A percentile compares a stretch with the other conserved stretches of the same genome.
Conservation (phyloP, 2,797 vertebrate genomes). For the Cynodonichthys magdalenae region DNA sequence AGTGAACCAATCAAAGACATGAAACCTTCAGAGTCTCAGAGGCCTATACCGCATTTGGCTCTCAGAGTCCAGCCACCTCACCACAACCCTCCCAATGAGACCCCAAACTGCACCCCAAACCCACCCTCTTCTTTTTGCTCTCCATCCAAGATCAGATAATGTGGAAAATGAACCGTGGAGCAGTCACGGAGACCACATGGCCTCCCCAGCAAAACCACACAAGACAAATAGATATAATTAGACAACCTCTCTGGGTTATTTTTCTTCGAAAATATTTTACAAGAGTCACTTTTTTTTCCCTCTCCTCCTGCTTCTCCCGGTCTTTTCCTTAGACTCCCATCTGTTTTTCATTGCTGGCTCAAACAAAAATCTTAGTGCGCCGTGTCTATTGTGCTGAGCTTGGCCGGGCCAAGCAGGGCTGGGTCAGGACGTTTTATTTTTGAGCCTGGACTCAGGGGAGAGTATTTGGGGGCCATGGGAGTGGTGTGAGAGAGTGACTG, state of each 20-base stretch:
- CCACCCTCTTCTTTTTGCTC: conserved; percentile 60
- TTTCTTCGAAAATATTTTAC: conserved; percentile 90
- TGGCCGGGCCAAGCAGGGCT: conserved; percentile 54
- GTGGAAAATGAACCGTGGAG: conserved; percentile 80
- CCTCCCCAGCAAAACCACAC: conserved; percentile 77
- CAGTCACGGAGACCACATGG: conserved; percentile 75
- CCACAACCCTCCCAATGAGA: conserved; percentile 56
- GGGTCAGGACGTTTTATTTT: conserved; percentile 66
- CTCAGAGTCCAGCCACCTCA: conserved; percentile 41
- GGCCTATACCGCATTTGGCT: conserved; percentile 49
- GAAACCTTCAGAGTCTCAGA: conserved; percentile 46
- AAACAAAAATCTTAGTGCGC: conserved; percentile 80
- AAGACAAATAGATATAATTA: conserved; percentile 83
- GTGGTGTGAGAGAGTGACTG: conserved; percentile 75
- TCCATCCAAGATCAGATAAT: conserved; percentile 76
- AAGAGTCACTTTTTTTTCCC: conserved; percentile 80
- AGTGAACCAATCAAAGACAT: conserved; percentile 51
- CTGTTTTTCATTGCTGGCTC: conserved; percentile 85
- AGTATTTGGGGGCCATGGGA: conserved; percentile 75
- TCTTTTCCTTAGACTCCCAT: conserved; percentile 79
- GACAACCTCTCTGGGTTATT: conserved; percentile 85
- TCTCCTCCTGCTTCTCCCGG: conserved; percentile 41
- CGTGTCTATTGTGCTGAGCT: conserved; percentile 61
- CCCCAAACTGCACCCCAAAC: conserved; percentile 43
- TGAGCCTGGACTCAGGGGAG: conserved; percentile 59